These are phyloP conservation scores for Ptilorrhoa leucosticta DNA, from an alignment of 2,113 vertebrate genomes.

Conservation along the genomic window DNA sequence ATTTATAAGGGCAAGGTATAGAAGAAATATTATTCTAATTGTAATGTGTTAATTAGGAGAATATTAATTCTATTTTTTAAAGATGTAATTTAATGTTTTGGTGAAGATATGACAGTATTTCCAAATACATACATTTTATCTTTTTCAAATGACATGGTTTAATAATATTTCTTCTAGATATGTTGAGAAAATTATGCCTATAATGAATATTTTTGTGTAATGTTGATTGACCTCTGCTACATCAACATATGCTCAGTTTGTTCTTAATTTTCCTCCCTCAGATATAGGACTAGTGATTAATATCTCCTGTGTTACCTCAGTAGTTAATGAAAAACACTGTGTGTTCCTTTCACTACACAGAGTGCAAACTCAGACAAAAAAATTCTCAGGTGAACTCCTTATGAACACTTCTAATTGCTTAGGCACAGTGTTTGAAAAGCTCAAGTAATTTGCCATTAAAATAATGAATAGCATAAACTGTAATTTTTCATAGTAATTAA, in stretches of 20 bases:
- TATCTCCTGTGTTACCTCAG: conserved; percentile 47
- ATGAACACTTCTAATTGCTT: conserved; percentile 70
- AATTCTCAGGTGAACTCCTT: conserved; percentile 63
- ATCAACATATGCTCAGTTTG: conserved; percentile 34
- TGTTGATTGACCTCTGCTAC: conserved; percentile 58
- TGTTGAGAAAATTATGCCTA: conserved; percentile 24
- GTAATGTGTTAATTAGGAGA: conserved; percentile 36
- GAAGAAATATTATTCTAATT: conserved; percentile 7
- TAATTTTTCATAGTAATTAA: conserved; percentile 81
- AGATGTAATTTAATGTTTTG: conserved; percentile 28
- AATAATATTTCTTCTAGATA: conserved; percentile 22
- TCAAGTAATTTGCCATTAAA: conserved; percentile 74
- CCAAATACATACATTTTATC: conserved; percentile 27
- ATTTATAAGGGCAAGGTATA: not conserved
- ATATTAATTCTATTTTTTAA: conserved; percentile 48
- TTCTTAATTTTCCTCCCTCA: conserved; percentile 22
- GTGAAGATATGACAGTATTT: conserved; percentile 28
- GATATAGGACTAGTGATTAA: conserved; percentile 46
- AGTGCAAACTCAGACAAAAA: conserved; percentile 48
- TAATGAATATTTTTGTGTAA: conserved; percentile 40
- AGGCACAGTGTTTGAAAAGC: conserved; percentile 69
- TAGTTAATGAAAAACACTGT: conserved; percentile 60
- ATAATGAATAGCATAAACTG: conserved; percentile 78
- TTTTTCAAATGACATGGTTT: conserved; percentile 6
- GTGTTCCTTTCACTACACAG: conserved; percentile 38